phyloP scores from a whole-genome alignment of 2,113 vertebrate species.

The Zosterops japonicus region DNA sequence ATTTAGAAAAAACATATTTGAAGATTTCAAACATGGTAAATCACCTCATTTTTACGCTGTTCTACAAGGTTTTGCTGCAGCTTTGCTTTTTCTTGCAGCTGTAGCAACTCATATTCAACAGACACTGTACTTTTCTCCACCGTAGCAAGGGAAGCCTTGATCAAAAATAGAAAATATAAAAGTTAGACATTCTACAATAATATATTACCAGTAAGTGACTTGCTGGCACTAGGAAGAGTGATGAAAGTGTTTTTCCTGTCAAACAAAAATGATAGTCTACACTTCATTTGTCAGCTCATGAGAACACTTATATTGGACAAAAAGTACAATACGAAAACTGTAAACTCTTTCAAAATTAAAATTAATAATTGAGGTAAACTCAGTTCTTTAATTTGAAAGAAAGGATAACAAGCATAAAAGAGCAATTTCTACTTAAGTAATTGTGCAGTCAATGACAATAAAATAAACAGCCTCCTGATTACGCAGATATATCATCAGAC shows the following conservation, averaged over 20 bases:
- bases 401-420: not conserved
- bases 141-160: conserved; percentile 72
- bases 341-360: not conserved
- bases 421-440: not conserved
- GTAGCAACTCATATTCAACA: conserved; percentile 72
- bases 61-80: conserved; percentile 73
- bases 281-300: not conserved
- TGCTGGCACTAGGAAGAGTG: not conserved
- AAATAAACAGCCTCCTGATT: not conserved
- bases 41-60: conserved; percentile 78
- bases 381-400: not conserved
- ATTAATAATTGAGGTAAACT: not conserved
- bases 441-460: not conserved
- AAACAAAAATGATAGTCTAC: not conserved
- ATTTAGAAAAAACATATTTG: not conserved
- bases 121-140: conserved; percentile 71
- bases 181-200: not conserved
- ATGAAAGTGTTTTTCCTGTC: not conserved
- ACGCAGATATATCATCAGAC: not conserved
- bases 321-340: not conserved
- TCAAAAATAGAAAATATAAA: not conserved
- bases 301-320: not conserved
- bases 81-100: conserved; percentile 73
- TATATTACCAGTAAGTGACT: not conserved
- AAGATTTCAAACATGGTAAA: not conserved